Evolutionary conservation across 1,140 invertebrate genomes (phyloP), one percentile per base, ranked within the genome.

Genomic region (Procambarus clarkii): DNA sequence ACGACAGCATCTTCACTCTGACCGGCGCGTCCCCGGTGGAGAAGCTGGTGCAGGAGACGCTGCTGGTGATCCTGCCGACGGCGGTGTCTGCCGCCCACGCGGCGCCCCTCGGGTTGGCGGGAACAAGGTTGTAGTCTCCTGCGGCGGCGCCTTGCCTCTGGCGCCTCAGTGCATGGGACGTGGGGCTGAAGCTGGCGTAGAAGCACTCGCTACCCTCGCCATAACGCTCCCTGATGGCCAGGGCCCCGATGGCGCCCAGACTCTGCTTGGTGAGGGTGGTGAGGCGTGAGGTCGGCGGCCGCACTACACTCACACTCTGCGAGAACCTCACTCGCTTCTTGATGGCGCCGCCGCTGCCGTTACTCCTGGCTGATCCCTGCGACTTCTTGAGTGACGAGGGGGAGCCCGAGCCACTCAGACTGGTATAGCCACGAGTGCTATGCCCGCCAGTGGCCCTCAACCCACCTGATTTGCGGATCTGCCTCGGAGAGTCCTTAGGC

Each of bases 1-100:
- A 96, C 60, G 96, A 96, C 94, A 96, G 94, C 96, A 96, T 96
- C 79, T 89, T 89, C 79, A 89, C 88, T 44, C 79, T 79, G 78
- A 89, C 64, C 0, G 88, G 79, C 34, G 21, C 64, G 13, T 83
- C 64, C 15, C 24, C 44, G 46, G 11, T 8, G 1, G 15, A 34
- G 18, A 15, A 46, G 21, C 69, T 74, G 2, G 45, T 54, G 45
- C 48, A 13, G n/a, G 74, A 21, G 13, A 78, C 46, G 15, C 58
- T 60, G 24, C 64, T 45, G 60, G 21, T 18, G 18, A 64, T 64
- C 2, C n/a, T 11, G 11, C 69, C 69, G 24, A 5, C 69, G 24
- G n/a, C n/a, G 21, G 3, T 74, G 5, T 85, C 60, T 3, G 34
- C 64, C 8, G 21, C 11, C 13, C 60, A 15, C 3, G 64, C 21